Base-by-base conservation (phyloP, 2,113 vertebrate species). In the Anoura caudifer region DNA sequence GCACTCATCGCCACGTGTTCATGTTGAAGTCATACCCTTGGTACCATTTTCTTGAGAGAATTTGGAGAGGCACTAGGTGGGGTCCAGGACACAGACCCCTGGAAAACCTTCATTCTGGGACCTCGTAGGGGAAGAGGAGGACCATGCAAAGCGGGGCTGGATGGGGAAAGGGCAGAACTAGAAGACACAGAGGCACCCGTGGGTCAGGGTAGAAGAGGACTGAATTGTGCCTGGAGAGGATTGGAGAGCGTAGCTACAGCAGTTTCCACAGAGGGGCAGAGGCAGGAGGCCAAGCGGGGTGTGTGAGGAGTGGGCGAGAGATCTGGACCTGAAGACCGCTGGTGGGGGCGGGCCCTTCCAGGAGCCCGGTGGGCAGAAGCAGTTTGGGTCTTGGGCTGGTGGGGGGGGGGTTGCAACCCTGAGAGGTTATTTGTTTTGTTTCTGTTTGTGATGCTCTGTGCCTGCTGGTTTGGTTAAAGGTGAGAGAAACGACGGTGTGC, bases 401-500 rank as follows among this genome's bases (percentile, higher is more conserved):
- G 19, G 16, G 0, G 10, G 8, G 4, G 6, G 24, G 26, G 7
- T 38, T 67, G 13, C 11, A 90, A 31, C 67, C 70, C 20, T 65
- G 43, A 65, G 38, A 63, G 17, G 4, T 26, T 31, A 41, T 87
- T 79, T 38, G 1, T 52, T 91, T 87, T 83, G 50, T 61, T 88
- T 93, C 36, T 81, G 5, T 56, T 76, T 1, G 11, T 80, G 38
- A 28, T 89, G 24, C 12, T 75, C 81, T 43, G n/a, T 65, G 61
- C 33, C 12, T 67, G 67, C 65, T 72, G 38, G 13, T n/a, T 67
- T 90, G 28, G 95, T 89, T 59, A n/a, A 61, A 75, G 20, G 63
- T n/a, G n/a, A 75, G 70, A 79, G 38, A 43, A 67, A 73, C 3
- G 47, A 36, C 12, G 65, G 45, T 15, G 9, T 28, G 1, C 15